Percentiles rank a stretch among this genome's conserved stretches.
Conservation (phyloP, 1,140 invertebrate species). For the Sipha flava region DNA sequence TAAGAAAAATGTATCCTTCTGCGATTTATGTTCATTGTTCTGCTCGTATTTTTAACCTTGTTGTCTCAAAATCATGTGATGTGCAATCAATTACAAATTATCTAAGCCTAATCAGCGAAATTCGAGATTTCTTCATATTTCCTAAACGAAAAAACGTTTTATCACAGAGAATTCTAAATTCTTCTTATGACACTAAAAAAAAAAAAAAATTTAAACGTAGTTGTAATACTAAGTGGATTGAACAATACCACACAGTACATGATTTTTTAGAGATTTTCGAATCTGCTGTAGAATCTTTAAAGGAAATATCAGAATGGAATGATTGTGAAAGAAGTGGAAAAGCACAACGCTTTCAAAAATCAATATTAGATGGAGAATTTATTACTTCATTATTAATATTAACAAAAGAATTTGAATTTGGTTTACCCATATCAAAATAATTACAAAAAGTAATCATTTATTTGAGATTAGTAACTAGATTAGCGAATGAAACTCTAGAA, state of each 20-base stretch:
- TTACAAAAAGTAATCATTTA: neutral
- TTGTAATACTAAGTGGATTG: neutral
- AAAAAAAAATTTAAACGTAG: neutral
- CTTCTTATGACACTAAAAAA: neutral
- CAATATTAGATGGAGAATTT: neutral
- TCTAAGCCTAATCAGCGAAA: neutral
- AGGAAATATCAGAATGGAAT: neutral
- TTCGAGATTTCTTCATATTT: neutral
- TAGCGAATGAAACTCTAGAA: neutral
- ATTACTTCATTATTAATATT: neutral
- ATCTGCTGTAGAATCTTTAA: neutral
- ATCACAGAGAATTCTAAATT: neutral
- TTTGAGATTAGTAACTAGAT: neutral
- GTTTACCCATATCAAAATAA: neutral
- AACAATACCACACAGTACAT: neutral
- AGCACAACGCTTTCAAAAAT: neutral
- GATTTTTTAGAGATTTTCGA: neutral
- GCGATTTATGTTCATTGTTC: constrained; percentile 40
- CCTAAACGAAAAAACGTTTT: neutral
- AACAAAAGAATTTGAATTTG: neutral
- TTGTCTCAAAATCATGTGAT: constrained; percentile 6
- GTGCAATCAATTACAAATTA: neutral
- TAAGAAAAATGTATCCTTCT: constrained; percentile 39
- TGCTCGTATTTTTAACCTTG: constrained; percentile 42
- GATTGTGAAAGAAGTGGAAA: neutral